A percentile compares a stretch with the other conserved stretches of the same genome.
Evolutionary conservation across 2,113 vertebrate genomes (phyloP).

Genomic region (Pyrgilauda ruficollis): DNA sequence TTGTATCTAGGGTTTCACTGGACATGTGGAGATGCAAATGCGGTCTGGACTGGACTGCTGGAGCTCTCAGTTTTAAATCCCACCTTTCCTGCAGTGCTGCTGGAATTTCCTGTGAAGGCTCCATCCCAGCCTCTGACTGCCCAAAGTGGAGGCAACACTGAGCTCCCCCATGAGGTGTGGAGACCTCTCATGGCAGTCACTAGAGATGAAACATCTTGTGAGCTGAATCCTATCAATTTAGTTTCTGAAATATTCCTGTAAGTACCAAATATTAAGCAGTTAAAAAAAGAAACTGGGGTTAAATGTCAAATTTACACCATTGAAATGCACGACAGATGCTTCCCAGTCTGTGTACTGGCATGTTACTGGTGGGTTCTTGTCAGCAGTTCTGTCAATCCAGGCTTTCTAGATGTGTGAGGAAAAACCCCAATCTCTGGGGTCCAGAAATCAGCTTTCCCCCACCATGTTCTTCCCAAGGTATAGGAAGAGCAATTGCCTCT

Average conservation of each 20-base stretch:
- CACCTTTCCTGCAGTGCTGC: background rate
- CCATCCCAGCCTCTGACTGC: background rate
- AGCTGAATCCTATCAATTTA: background rate
- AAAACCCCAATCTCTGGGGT: background rate
- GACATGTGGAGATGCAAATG: background rate
- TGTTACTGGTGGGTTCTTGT: fast-evolving
- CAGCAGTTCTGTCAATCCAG: background rate
- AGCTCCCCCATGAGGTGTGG: background rate
- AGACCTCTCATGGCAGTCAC: background rate
- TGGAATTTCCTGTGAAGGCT: background rate
- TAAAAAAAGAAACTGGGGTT: background rate
- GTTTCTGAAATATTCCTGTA: background rate
- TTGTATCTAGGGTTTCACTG: background rate
- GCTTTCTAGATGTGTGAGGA: background rate
- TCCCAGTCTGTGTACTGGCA: background rate
- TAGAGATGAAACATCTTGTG: background rate
- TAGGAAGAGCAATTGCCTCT: background rate
- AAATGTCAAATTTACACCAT: background rate
- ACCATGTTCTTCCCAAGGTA: background rate
- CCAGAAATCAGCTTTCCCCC: background rate
- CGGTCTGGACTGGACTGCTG: background rate
- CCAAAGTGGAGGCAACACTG: background rate
- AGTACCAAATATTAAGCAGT: background rate
- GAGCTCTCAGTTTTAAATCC: background rate
- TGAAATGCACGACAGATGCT: constrained; percentile 1